Base-by-base conservation (phyloP, 2,113 vertebrate species). In the Poicephalus gulielmi region DNA sequence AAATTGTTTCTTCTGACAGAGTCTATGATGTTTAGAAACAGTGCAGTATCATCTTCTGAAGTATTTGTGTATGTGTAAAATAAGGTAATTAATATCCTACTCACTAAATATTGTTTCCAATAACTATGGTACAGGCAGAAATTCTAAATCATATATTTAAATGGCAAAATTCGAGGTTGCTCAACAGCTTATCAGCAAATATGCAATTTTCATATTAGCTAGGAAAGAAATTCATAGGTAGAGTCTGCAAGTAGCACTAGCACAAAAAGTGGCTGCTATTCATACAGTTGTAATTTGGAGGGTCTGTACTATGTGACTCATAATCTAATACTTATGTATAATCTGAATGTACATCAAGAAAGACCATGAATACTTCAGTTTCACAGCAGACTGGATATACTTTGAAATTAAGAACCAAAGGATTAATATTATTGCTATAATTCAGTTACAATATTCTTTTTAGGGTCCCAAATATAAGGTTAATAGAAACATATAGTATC, bases 1-100 rank as follows among this genome's bases (percentile, higher is more conserved):
- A 69, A 78, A 92, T 41, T 75, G 41, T 43, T 66, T 90, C 62
- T 87, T 96, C 44, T 95, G 53, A 75, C 9, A 60, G n/a, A 84
- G 27, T 47, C 17, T 68, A n/a, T 88, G 57, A 63, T 10, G 4
- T 67, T 91, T 69, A 77, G 8, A 86, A 84, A 77, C 14, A 66
- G 22, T 17, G 27, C 14, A 37, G 6, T 89, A 43, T 68, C 17
- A 23, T 71, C 18, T 86, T 27, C 8, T 86, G 85, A 75, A 96
- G 46, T 79, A n/a, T 59, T 13, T 94, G 31, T 86, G 41, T 77
- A 90, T 0, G 3, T 43, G 19, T 73, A 80, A 96, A 93, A 87
- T 41, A 3, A 90, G 94, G 49, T 67, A 70, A 76, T 85, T 92
- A 85, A 88, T 90, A 91, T 28, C 17, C 8, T 50, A 49, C 85